Percentiles rank a stretch among this genome's conserved stretches.
phyloP scores from a whole-genome alignment of 2,888 invertebrate genomes.

The Campaea margaritaria region DNA sequence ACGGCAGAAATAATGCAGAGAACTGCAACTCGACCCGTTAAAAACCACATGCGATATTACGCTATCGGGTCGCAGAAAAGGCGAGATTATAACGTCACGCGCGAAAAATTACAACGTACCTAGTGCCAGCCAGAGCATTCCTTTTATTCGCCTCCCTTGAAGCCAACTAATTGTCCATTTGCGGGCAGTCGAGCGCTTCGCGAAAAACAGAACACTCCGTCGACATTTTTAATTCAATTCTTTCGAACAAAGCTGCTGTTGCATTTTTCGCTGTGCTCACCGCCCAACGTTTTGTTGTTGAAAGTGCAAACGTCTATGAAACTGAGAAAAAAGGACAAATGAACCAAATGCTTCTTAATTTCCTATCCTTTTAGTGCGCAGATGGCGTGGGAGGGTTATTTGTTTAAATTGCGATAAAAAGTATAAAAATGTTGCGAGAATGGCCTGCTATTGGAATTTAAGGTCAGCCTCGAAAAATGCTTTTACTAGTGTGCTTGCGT shows the following conservation, averaged over 20 bases:
- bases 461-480: not conserved
- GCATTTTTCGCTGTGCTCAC: constrained; percentile 66
- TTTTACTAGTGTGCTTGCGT: not conserved
- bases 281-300: constrained; percentile 61
- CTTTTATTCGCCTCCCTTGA: constrained; percentile 34
- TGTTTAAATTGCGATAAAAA: constrained; percentile 30
- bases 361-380: constrained; percentile 62
- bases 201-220: constrained; percentile 74
- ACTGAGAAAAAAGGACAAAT: constrained; percentile 55
- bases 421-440: constrained; percentile 22
- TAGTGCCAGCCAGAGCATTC: constrained; percentile 12
- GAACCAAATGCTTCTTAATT: constrained; percentile 69
- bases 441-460: not conserved
- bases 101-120: constrained; percentile 32
- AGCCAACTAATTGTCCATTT: constrained; percentile 79
- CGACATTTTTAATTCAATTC: constrained; percentile 83
- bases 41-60: constrained; percentile 15
- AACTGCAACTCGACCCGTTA: too few species aligned
- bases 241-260: constrained; percentile 74
- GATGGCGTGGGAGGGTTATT: constrained; percentile 42
- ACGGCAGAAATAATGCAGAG: too few species aligned
- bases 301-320: constrained; percentile 71
- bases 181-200: constrained; percentile 73
- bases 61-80: constrained; percentile 13
- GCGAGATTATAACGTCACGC: constrained; percentile 29